These are phyloP conservation scores for Bucco capensis DNA, from an alignment of 2,113 vertebrate species.

Conservation along the genomic window DNA sequence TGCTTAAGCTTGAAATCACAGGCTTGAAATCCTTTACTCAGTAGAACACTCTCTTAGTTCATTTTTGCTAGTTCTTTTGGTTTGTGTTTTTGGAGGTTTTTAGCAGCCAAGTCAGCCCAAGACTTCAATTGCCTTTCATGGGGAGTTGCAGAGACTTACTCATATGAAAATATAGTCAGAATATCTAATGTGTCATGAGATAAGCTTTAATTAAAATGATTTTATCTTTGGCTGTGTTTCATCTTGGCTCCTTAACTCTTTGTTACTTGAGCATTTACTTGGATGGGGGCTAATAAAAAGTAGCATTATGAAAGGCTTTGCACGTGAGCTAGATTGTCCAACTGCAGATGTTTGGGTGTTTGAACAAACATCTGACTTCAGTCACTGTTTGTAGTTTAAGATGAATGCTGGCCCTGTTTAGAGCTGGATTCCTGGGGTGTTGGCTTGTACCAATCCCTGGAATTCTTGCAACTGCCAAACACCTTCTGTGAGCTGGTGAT, in stretches of 20 bases:
- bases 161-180: background rate
- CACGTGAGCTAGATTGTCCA: background rate
- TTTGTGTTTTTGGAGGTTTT: background rate
- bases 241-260: background rate
- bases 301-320: background rate
- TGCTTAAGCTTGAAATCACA: background rate
- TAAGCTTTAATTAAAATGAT: conserved; percentile 19
- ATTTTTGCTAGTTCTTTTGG: background rate
- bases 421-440: background rate
- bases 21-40: background rate
- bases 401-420: background rate
- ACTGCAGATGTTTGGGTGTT: background rate
- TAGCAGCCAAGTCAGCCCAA: background rate
- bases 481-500: background rate
- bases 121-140: background rate
- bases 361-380: background rate
- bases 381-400: background rate
- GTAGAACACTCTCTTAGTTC: background rate
- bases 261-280: background rate
- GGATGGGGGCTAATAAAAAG: background rate
- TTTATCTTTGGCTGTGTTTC: conserved; percentile 26
- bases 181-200: background rate
- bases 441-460: background rate
- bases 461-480: background rate
- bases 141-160: background rate